Base-by-base conservation (phyloP, 2,113 vertebrate genomes). In the Octodon degus region DNA sequence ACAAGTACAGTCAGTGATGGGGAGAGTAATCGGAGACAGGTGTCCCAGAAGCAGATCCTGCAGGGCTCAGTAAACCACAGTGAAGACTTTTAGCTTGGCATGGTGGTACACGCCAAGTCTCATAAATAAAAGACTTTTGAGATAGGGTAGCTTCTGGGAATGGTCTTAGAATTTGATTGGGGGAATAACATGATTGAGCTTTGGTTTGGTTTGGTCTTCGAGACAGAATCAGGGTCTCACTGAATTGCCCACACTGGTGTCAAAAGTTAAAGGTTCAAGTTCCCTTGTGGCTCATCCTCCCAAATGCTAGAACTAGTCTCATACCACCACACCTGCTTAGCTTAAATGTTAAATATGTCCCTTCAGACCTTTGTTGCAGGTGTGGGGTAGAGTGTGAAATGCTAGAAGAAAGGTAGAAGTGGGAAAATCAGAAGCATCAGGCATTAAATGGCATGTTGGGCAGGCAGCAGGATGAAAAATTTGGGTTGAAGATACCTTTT, bases 131-230 rank as follows among this genome's bases (percentile, higher is more conserved):
- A 76, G 74, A 77, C 24, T 77, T 50, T 50, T 89, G 63, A 94
- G 40, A 74, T 67, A 22, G 40, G 9, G 62, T 55, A 27, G 53
- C 19, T 50, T 79, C 43, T 50, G 43, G 25, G 10, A 40, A 14
- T 67, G 34, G 34, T 83, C 37, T 37, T 83, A 87, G 60, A 63
- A 91, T 85, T 76, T 81, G 63, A 96, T n/a, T 70, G 81, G 60
- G 91, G 32, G 16, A 67, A 10, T 90, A 68, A 68, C 63, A 32
- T 83, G 40, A 37, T 55, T 74, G 84, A 90, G 19, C 86, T 85
- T 92, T 37, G 7, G 32, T 82, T 94, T 53, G 30, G 43, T 88
- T 30, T 77, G 74, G 27, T 63, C 58, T 53, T 65, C 27, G 12
- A 62, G 58, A 60, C n/a, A 63, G 25, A 7, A 13, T 90, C 12